A percentile compares a stretch with the other conserved stretches of the same genome.
Evolutionary conservation across 2,888 invertebrate genomes (phyloP).

Genomic region (Plemyria rubiginata): DNA sequence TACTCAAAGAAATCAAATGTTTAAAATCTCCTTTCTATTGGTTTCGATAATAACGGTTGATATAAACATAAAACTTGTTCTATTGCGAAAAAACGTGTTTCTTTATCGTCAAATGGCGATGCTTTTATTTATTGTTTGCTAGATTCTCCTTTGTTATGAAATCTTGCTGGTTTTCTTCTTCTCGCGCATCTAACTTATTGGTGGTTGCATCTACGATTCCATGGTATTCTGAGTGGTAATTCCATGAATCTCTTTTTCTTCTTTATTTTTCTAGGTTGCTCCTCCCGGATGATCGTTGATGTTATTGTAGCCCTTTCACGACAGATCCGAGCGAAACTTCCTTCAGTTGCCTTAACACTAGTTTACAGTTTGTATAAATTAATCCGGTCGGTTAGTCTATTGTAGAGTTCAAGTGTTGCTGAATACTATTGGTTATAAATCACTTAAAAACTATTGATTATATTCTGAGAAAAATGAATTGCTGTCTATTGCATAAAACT

Average conservation of each 20-base stretch:
- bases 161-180: constrained; percentile 74
- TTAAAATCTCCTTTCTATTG: constrained; percentile 85
- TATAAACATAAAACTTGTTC: constrained; percentile 86
- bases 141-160: constrained; percentile 78
- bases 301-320: constrained; percentile 73
- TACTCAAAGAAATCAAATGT: constrained; percentile 80
- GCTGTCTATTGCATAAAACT: constrained; percentile 82
- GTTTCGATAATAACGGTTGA: constrained; percentile 84
- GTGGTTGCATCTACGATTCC: constrained; percentile 66
- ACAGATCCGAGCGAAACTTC: constrained; percentile 78
- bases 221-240: constrained; percentile 66
- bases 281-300: constrained; percentile 80
- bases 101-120: constrained; percentile 85
- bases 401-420: constrained; percentile 82
- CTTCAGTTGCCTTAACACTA: constrained; percentile 82
- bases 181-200: constrained; percentile 81
- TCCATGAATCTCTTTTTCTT: constrained; percentile 69
- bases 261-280: constrained; percentile 62
- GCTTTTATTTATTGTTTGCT: constrained; percentile 73
- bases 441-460: constrained; percentile 83
- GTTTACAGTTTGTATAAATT: constrained; percentile 75
- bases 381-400: constrained; percentile 73
- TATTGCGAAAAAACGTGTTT: constrained; percentile 86
- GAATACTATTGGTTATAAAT: constrained; percentile 78
- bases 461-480: constrained; percentile 71